Conservation (phyloP, 2,113 vertebrate species). For the Labrus mixtus region DNA sequence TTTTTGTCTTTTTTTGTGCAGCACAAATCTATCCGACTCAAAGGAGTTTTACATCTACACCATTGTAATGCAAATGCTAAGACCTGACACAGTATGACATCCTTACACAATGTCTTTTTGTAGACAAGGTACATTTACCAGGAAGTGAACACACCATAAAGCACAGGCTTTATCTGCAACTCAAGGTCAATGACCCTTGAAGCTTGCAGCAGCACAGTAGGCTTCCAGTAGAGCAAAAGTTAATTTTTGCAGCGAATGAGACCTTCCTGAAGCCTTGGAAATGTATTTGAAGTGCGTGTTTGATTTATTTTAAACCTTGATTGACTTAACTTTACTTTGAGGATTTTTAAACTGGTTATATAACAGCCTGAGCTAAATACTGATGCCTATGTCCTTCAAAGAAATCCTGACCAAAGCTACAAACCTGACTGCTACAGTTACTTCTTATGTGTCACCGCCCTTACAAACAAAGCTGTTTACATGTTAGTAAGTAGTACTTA, state of each 20-base stretch:
- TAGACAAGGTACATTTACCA: constrained; percentile 51
- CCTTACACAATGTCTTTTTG: constrained; percentile 46
- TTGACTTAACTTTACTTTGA: too few species aligned
- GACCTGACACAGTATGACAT: constrained; percentile 22
- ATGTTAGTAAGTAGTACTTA: too few species aligned
- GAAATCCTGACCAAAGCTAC: too few species aligned
- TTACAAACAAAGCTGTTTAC: too few species aligned
- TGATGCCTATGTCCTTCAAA: too few species aligned
- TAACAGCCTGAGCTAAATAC: too few species aligned
- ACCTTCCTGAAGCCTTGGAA: constrained; percentile 20
- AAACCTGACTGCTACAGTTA: too few species aligned
- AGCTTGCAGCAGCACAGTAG: constrained; percentile 10
- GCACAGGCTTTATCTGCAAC: constrained; percentile 43
- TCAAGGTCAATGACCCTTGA: constrained; percentile 50
- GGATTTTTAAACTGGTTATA: too few species aligned
- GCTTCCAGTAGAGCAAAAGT: constrained; percentile 5
- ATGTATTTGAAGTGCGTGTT: background rate
- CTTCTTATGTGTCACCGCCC: too few species aligned
- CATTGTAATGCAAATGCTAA: constrained; percentile 10
- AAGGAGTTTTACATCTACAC: background rate
- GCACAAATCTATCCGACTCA: constrained; percentile 19
- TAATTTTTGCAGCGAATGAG: constrained; percentile 1
- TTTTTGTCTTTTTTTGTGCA: background rate
- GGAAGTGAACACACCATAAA: constrained; percentile 46
- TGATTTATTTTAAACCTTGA: background rate